phyloP scores from a whole-genome alignment of 2,113 vertebrate species.

The Gobio gobio region DNA sequence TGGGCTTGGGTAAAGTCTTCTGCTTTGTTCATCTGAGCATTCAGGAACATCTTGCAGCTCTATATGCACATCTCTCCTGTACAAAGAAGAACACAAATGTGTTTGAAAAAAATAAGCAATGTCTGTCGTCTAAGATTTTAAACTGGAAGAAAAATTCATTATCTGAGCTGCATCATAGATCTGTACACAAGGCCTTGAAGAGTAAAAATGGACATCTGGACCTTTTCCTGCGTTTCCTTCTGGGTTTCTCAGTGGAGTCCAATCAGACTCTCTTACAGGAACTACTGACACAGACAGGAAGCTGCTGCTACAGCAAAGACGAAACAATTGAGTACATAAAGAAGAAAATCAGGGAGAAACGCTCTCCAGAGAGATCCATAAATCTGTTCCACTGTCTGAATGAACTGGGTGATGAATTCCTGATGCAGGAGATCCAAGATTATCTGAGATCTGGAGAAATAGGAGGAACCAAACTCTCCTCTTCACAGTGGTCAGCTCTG shows the following conservation, averaged over 20 bases:
- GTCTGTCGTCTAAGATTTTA: too few relatives aligned
- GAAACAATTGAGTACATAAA: too few relatives aligned
- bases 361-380: too few relatives aligned
- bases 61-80: background rate
- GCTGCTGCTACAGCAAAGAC: too few relatives aligned
- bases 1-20: background rate
- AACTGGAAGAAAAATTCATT: too few relatives aligned
- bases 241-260: background rate
- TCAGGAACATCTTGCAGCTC: conserved; percentile 2
- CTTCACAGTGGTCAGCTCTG: background rate
- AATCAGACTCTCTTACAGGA: background rate
- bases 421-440: background rate
- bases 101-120: too few relatives aligned
- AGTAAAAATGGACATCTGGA: background rate
- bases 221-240: background rate
- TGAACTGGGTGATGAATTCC: background rate
- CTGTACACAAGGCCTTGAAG: background rate
- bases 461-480: background rate
- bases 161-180: too few relatives aligned
- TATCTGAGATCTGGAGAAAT: background rate
- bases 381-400: conserved; percentile 15
- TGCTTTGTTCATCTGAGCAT: conserved; percentile 1
- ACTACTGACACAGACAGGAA: too few relatives aligned
- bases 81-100: too few relatives aligned
- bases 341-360: too few relatives aligned